A percentile compares a stretch with the other conserved stretches of the same genome.
Evolutionary conservation across 2,888 invertebrate genomes (phyloP).

Genomic region (Synanthedon tipuliformis): DNA sequence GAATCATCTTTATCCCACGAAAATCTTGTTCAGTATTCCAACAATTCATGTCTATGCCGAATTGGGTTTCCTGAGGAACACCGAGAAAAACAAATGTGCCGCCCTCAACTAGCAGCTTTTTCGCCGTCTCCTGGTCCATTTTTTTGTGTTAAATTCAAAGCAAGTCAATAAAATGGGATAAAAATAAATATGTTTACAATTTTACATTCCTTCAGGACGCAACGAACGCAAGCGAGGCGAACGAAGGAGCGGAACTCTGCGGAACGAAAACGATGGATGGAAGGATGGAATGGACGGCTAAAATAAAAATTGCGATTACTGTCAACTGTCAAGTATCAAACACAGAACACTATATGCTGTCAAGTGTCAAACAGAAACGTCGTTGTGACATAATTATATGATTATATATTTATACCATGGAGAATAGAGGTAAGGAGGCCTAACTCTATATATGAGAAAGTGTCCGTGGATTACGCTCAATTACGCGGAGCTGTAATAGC

Average conservation of each 20-base stretch:
- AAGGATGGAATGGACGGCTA: no score
- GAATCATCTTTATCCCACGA: conserved; percentile 98
- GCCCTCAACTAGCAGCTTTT: conserved; percentile 81
- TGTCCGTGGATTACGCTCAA: no score
- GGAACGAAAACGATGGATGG: no score
- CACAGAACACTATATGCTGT: no score
- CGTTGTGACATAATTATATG: no score
- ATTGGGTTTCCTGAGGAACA: conserved; percentile 91
- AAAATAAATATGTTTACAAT: conserved; percentile 46
- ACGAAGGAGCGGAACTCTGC: neutral
- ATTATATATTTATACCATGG: no score
- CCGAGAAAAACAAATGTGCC: conserved; percentile 86
- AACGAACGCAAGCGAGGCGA: neutral
- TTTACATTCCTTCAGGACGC: conserved; percentile 3
- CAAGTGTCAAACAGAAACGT: no score
- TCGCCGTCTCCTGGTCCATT: conserved; percentile 83
- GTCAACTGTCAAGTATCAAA: no score
- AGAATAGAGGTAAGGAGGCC: no score
- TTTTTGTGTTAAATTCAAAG: conserved; percentile 22
- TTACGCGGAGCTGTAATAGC: no score
- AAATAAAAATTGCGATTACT: no score
- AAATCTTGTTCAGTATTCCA: conserved; percentile 95
- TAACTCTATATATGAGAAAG: no score
- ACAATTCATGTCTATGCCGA: conserved; percentile 88
- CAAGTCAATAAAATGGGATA: conserved; percentile 26